phyloP scores from a whole-genome alignment of 2,888 invertebrate genomes.

The Noctua pronuba region DNA sequence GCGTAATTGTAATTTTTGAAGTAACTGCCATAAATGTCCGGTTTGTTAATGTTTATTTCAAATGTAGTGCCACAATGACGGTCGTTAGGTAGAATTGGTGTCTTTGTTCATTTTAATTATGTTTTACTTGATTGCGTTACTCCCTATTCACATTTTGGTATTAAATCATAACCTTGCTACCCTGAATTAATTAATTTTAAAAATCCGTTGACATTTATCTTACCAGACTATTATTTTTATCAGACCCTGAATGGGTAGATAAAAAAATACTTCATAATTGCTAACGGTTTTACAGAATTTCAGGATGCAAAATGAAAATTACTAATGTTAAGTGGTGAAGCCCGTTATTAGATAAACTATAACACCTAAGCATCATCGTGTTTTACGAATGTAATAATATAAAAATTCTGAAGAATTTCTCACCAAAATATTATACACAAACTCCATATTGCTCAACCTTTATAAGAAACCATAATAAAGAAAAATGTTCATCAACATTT shows the following conservation, averaged over 20 bases:
- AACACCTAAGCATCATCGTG: neutral
- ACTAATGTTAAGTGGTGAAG: neutral
- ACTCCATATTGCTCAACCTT: slow-evolving; percentile 3
- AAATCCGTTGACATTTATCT: neutral
- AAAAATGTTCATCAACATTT: slow-evolving; percentile 52
- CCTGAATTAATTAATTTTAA: slow-evolving; percentile 13
- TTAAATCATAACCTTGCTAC: slow-evolving; percentile 10
- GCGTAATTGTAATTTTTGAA: slow-evolving; percentile 76
- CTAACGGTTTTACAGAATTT: neutral
- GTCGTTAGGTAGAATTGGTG: slow-evolving; percentile 43
- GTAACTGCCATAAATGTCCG: slow-evolving; percentile 71
- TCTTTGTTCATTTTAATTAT: slow-evolving; percentile 46
- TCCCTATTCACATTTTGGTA: slow-evolving; percentile 9
- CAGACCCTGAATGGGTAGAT: neutral
- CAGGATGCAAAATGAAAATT: too few species aligned
- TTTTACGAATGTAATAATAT: neutral
- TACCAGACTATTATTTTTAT: neutral
- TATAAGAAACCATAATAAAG: slow-evolving; percentile 32
- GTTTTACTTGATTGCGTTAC: slow-evolving; percentile 41
- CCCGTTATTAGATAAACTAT: neutral
- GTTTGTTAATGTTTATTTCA: slow-evolving; percentile 67
- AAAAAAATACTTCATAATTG: neutral
- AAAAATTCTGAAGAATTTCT: neutral
- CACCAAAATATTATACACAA: slow-evolving; percentile 9
- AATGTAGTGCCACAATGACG: slow-evolving; percentile 53